Evolutionary conservation across 1,140 invertebrate genomes (phyloP), one percentile per base, ranked within the genome.

Genomic region (Pteromalus puparum): DNA sequence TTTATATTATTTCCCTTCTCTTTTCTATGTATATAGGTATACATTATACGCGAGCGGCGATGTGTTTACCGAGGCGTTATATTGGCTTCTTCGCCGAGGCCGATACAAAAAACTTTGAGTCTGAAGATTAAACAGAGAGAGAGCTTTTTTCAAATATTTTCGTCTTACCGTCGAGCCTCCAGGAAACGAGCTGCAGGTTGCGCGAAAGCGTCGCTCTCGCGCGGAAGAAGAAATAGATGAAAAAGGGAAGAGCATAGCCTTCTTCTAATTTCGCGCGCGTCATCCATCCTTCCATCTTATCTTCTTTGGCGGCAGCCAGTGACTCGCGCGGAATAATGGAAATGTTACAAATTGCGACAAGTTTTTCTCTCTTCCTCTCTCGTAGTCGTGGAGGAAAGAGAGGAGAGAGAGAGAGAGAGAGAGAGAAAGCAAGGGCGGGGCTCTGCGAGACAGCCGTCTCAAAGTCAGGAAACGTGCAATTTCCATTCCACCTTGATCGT

Each of bases 271-370:
- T 78, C 46, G 28, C 18, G 13, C 48, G 76, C 48, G 76, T 30
- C 48, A 78, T 78, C 76, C 76, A 65, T 65, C 53, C 48, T 61
- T 65, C 15, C 76, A 34, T 78, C 48, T 78, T 78, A 78, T 78
- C 28, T n/a, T 65, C 13, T 78, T 34, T 65, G n/a, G 24, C 76
- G 74, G 13, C 26, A 12, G 53, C 6, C 18, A 4, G 76, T 30
- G 76, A 61, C 53, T 78, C 48, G 26, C 28, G 12, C 30, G 76
- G 24, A 78, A 61, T 78, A 78, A 78, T 65, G 48, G 53, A 78
- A 78, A 78, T 78, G 76, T 78, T 65, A 78, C 76, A 78, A 78
- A 78, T 78, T 78, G 48, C 53, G 76, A 78, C 76, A 65, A 61
- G 76, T 61, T 78, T 65, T 78, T 78, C 76, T 68, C 67, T 68